Conservation (phyloP, 2,113 vertebrate genomes). For the Ailurus styani region DNA sequence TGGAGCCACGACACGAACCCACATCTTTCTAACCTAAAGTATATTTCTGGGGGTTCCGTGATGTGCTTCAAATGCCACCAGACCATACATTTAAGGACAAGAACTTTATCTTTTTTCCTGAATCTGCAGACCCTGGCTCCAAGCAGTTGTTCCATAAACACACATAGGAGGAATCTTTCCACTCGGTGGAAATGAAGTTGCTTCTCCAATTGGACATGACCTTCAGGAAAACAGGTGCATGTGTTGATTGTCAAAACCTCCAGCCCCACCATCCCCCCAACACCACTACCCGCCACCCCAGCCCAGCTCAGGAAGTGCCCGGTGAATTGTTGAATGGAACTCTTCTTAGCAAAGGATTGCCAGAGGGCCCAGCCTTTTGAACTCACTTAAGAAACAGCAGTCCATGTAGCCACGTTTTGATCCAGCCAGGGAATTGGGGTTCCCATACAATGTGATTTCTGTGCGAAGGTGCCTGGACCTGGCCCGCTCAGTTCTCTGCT, state of each 20-base stretch:
- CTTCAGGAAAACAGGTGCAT: not conserved
- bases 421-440: not conserved
- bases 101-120: not conserved
- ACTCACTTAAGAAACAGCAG: not conserved
- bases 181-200: not conserved
- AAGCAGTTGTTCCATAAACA: not conserved
- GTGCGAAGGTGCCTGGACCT: not conserved
- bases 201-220: not conserved
- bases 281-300: not conserved
- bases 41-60: not conserved
- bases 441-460: accelerated
- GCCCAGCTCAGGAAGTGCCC: not conserved
- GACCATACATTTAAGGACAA: not conserved
- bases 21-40: not conserved
- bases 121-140: not conserved
- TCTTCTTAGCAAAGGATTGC: not conserved
- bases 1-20: not conserved
- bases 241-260: not conserved
- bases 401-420: not conserved
- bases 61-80: not conserved
- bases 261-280: not conserved
- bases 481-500: not conserved
- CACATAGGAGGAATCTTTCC: not conserved
- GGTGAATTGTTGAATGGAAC: not conserved
- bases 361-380: not conserved